phyloP scores from a whole-genome alignment of 2,797 vertebrate species.

The Apodemus agrarius region DNA sequence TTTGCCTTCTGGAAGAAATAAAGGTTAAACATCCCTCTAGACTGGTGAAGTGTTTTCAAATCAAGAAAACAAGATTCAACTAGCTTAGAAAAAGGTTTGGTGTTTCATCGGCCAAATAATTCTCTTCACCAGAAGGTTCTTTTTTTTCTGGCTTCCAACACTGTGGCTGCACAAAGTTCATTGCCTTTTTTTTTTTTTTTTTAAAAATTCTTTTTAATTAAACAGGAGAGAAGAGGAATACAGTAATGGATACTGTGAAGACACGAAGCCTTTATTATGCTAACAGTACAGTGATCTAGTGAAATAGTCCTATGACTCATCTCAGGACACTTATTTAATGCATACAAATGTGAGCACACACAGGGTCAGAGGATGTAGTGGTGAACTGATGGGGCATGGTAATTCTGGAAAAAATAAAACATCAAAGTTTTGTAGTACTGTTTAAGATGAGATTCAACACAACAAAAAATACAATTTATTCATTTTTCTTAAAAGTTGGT shows the following conservation, averaged over 20 bases:
- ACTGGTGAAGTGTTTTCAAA: constrained; percentile 50
- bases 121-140: background rate
- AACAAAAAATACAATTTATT: background rate
- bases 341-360: constrained; percentile 37
- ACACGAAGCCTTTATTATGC: background rate
- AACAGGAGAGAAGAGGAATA: background rate
- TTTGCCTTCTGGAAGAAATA: constrained; percentile 66
- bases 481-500: background rate
- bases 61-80: constrained; percentile 64
- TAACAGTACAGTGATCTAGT: background rate
- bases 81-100: constrained; percentile 16
- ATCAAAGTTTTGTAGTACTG: constrained; percentile 33
- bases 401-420: constrained; percentile 33
- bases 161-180: background rate
- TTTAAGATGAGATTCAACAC: constrained; percentile 31
- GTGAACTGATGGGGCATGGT: constrained; percentile 35
- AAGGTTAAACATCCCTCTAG: constrained; percentile 57
- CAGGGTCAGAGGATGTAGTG: constrained; percentile 27
- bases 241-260: background rate
- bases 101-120: constrained; percentile 31
- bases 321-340: constrained; percentile 24
- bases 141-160: background rate
- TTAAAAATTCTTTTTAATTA: background rate
- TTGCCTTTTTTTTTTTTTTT: no score
- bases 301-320: background rate